A percentile compares a stretch with the other conserved stretches of the same genome.
These are phyloP conservation scores for Catharus fuscescens DNA, from an alignment of 2,113 vertebrate species.

Conservation along the genomic window DNA sequence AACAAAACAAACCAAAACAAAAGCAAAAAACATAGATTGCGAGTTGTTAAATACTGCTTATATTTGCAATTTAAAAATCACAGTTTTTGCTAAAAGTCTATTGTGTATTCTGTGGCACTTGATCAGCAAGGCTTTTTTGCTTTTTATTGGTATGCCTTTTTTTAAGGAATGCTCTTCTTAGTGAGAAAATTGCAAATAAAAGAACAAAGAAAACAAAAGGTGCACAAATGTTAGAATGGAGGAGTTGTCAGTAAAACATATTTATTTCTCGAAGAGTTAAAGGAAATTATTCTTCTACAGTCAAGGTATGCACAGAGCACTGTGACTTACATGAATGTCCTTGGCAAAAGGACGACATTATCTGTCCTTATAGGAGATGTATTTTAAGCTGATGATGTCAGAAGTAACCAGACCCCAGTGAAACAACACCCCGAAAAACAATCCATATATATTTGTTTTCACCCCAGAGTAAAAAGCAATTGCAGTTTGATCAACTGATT, in stretches of 20 bases:
- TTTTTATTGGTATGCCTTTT: not conserved
- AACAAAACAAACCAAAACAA: not conserved
- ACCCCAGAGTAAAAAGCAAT: conserved; percentile 43
- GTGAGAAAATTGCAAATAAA: not conserved
- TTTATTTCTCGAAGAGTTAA: conserved; percentile 11
- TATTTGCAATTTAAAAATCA: conserved; percentile 44
- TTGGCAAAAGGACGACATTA: conserved; percentile 60
- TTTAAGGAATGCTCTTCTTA: not conserved
- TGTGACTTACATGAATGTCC: conserved; percentile 34
- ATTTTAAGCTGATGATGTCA: conserved; percentile 31
- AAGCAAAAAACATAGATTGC: conserved; percentile 23
- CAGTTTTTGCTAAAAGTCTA: conserved; percentile 7
- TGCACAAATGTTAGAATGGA: not conserved
- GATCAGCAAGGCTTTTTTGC: not conserved
- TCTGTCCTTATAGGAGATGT: conserved; percentile 43
- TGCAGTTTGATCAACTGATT: conserved; percentile 55
- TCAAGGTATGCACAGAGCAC: not conserved
- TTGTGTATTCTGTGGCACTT: conserved; percentile 16
- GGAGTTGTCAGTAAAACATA: not conserved
- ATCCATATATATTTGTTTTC: conserved; percentile 32
- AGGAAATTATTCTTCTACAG: not conserved
- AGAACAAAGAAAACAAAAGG: not conserved
- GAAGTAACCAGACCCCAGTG: conserved; percentile 18
- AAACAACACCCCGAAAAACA: conserved; percentile 22
- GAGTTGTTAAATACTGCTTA: not conserved